A percentile compares a stretch with the other conserved stretches of the same genome.
These are phyloP conservation scores for Rostratula benghalensis DNA, from an alignment of 2,113 vertebrate species.

Conservation along the genomic window DNA sequence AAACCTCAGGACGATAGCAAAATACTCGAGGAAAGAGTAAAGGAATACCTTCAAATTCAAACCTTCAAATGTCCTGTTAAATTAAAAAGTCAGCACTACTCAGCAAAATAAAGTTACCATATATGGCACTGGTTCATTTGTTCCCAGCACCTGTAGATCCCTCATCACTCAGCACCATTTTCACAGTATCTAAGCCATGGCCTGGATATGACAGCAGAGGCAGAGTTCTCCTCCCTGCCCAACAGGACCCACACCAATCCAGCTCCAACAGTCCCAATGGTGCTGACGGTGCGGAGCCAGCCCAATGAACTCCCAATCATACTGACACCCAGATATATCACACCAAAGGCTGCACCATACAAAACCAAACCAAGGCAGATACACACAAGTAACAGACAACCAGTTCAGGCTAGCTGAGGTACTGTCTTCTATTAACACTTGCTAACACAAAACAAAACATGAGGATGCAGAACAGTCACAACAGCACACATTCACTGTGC, in stretches of 20 bases:
- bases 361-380: neutral
- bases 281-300: neutral
- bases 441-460: neutral
- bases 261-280: neutral
- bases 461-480: neutral
- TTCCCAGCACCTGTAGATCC: neutral
- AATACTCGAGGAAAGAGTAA: neutral
- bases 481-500: neutral
- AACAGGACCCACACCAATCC: neutral
- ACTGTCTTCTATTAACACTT: neutral
- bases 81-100: neutral
- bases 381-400: neutral
- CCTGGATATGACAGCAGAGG: neutral
- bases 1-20: neutral
- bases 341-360: neutral
- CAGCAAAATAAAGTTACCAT: neutral
- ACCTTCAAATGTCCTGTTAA: neutral
- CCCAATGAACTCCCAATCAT: neutral
- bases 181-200: neutral
- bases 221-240: neutral
- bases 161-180: neutral
- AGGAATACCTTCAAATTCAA: neutral
- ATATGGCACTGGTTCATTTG: neutral
- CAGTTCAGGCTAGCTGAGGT: neutral
- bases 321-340: neutral